These are phyloP conservation scores for Zapornia atra DNA, from an alignment of 2,113 vertebrate genomes.

Conservation along the genomic window DNA sequence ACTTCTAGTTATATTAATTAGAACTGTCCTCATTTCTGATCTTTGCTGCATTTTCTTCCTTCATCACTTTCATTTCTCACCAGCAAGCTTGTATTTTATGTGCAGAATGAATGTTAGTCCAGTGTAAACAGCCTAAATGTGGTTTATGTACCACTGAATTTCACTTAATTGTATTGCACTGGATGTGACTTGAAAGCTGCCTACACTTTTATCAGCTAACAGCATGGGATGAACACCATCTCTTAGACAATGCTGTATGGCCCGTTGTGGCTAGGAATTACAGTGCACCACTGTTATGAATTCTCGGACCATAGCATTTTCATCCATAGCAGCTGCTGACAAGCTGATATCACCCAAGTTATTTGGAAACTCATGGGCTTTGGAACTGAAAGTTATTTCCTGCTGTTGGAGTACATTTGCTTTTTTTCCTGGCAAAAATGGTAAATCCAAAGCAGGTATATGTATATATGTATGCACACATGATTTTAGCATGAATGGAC, in stretches of 20 bases:
- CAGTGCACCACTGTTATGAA: neutral
- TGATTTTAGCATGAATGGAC: neutral
- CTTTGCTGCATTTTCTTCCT: neutral
- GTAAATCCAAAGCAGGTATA: neutral
- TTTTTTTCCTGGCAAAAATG: neutral
- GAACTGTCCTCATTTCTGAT: neutral
- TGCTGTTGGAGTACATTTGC: neutral
- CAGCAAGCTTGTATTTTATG: neutral
- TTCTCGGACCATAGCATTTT: neutral
- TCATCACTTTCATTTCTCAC: neutral
- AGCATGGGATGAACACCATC: neutral
- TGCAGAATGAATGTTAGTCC: neutral
- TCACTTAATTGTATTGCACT: neutral
- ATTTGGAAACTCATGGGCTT: neutral
- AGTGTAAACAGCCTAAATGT: neutral
- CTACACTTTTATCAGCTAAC: neutral
- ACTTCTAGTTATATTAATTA: constrained; percentile 23
- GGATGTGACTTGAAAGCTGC: neutral
- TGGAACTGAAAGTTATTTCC: neutral
- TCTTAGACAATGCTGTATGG: neutral
- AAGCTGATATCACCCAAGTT: neutral
- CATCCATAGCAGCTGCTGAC: neutral
- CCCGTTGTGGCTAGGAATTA: neutral
- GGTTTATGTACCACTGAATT: neutral
- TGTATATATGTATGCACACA: too few species aligned